Evolutionary conservation across 2,797 vertebrate genomes (phyloP).

Genomic region (Centropyge bicolor): DNA sequence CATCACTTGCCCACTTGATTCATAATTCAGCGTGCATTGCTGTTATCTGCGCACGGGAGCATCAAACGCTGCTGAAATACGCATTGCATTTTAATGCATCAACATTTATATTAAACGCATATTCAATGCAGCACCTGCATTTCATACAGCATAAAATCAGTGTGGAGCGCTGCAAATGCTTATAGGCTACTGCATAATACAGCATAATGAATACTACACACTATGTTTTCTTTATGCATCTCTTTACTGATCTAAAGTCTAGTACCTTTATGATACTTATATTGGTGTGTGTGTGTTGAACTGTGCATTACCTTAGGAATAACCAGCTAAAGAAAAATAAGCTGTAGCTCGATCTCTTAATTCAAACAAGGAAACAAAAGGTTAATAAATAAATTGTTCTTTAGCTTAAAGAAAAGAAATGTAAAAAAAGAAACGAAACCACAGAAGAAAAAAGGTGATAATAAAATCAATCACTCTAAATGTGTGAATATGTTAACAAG

Average conservation of each 20-base stretch:
- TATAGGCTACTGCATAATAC: constrained; percentile 11
- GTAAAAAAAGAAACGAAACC: too few species aligned
- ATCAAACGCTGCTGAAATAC: constrained; percentile 55
- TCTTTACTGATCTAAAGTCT: not conserved
- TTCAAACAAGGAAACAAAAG: not conserved
- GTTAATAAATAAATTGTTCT: not conserved
- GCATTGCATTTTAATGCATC: constrained; percentile 49
- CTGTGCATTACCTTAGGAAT: not conserved
- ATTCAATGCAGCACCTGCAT: constrained; percentile 44
- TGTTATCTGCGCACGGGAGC: constrained; percentile 56
- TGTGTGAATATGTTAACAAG: constrained; percentile 3
- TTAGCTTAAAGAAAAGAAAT: not conserved
- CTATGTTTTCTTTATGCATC: not conserved
- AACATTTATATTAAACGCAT: constrained; percentile 54
- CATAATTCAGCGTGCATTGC: constrained; percentile 59
- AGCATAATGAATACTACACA: constrained; percentile 9
- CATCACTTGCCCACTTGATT: constrained; percentile 62
- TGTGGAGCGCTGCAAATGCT: constrained; percentile 7
- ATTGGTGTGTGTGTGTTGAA: constrained; percentile 20
- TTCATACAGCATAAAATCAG: constrained; percentile 44
- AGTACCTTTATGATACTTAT: not conserved
- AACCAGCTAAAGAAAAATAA: not conserved
- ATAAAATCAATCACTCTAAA: not conserved
- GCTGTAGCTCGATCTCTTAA: not conserved
- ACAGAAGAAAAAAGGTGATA: not conserved